These are phyloP conservation scores for Arctia plantaginis DNA, from an alignment of 2,888 invertebrate species.

Conservation along the genomic window DNA sequence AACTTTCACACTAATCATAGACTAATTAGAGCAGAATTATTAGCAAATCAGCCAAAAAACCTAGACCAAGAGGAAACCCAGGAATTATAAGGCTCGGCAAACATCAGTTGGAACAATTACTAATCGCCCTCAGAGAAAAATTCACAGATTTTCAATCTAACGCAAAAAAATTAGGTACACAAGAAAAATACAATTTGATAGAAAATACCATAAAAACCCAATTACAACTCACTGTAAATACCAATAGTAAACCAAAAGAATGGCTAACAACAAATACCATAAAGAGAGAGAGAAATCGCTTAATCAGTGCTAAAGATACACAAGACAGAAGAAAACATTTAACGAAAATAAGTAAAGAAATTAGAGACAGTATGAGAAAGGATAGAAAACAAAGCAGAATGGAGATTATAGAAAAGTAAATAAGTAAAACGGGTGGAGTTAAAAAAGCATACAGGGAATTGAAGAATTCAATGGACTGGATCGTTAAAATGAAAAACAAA, in stretches of 20 bases:
- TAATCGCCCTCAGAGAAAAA: neutral
- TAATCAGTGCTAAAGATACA: too few relatives aligned
- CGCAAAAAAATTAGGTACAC: conserved; percentile 23
- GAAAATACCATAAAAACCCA: too few relatives aligned
- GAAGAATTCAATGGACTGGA: too few relatives aligned
- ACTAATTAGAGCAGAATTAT: too few relatives aligned
- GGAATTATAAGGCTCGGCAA: conserved; percentile 25
- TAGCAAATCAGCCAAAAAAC: conserved; percentile 38
- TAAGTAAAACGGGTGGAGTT: too few relatives aligned
- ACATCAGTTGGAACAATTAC: conserved; percentile 31
- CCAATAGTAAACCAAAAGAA: conserved; percentile 8
- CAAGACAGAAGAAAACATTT: conserved; percentile 37
- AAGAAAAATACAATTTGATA: too few relatives aligned
- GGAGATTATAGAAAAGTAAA: conserved; percentile 30
- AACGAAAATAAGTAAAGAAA: conserved; percentile 40
- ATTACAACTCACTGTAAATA: conserved; percentile 7
- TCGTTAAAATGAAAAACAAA: conserved; percentile 27
- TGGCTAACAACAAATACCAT: conserved; percentile 12
- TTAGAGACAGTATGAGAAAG: conserved; percentile 40
- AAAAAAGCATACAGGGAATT: conserved; percentile 22
- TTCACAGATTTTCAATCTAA: conserved; percentile 15
- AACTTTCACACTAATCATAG: too few relatives aligned
- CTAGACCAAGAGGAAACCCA: conserved; percentile 52
- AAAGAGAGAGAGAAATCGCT: conserved; percentile 25
- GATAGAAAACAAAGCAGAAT: too few relatives aligned